Conservation (phyloP, 2,113 vertebrate genomes). For the Platysternon megacephalum region DNA sequence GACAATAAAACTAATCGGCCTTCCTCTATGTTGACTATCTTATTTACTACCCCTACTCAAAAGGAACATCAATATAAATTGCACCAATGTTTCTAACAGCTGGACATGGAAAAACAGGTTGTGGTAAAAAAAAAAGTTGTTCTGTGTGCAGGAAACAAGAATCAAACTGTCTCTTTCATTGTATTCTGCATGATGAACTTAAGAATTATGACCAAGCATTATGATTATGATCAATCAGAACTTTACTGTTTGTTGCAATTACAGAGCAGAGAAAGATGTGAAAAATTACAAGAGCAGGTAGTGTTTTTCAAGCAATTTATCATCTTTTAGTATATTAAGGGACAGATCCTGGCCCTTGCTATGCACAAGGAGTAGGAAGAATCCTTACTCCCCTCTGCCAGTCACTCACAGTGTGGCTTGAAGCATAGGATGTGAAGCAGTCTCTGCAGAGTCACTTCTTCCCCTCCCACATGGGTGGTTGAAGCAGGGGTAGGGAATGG, state of each 20-base stretch:
- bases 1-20: slow-evolving; percentile 47
- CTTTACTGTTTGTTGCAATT: background rate
- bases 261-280: background rate
- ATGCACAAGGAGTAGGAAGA: background rate
- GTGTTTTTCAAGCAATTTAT: background rate
- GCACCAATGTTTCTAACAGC: slow-evolving; percentile 37
- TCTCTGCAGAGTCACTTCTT: background rate
- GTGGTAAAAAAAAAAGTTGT: background rate
- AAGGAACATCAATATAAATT: slow-evolving; percentile 50
- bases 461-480: background rate
- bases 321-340: background rate
- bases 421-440: background rate
- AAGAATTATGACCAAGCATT: background rate
- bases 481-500: background rate
- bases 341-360: rapidly evolving
- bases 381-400: background rate
- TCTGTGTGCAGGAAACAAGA: background rate
- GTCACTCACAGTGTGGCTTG: background rate
- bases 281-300: background rate
- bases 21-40: slow-evolving; percentile 8
- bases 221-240: background rate
- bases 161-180: background rate
- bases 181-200: background rate
- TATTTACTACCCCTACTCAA: slow-evolving; percentile 21
- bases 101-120: slow-evolving; percentile 2